A percentile compares a stretch with the other conserved stretches of the same genome.
Evolutionary conservation across 2,888 invertebrate genomes (phyloP).

Genomic region (Melinopterus prodromus): DNA sequence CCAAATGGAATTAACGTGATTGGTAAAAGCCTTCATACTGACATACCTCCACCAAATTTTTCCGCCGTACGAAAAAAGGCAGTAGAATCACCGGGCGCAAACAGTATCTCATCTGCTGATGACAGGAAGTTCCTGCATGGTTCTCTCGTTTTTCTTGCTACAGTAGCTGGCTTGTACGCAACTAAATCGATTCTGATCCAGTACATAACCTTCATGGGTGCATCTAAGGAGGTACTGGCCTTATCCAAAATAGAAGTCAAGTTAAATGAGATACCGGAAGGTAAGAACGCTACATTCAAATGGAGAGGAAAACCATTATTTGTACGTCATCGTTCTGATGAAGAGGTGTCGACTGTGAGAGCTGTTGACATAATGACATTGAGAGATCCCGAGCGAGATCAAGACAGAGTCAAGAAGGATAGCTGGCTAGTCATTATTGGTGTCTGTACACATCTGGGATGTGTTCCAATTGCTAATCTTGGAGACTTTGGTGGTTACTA

Average conservation of each 20-base stretch:
- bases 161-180: conserved; percentile 67
- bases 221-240: conserved; percentile 79
- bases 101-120: conserved; percentile 65
- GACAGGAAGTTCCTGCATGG: conserved; percentile 64
- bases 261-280: conserved; percentile 72
- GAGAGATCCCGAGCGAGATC: conserved; percentile 76
- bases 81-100: conserved; percentile 66
- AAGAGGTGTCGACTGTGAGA: conserved; percentile 71
- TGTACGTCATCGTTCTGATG: conserved; percentile 72
- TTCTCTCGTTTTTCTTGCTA: conserved; percentile 56
- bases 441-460: conserved; percentile 84
- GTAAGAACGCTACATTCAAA: conserved; percentile 71
- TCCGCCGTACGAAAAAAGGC: conserved; percentile 77
- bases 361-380: conserved; percentile 68
- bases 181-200: conserved; percentile 70
- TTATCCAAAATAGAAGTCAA: conserved; percentile 81
- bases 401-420: conserved; percentile 70
- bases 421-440: conserved; percentile 84
- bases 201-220: conserved; percentile 67
- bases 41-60: conserved; percentile 89
- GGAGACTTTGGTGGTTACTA: conserved; percentile 76
- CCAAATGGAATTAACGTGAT: not conserved
- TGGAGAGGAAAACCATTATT: conserved; percentile 85
- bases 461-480: conserved; percentile 78
- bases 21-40: conserved; percentile 70